Evolutionary conservation across 1,140 invertebrate genomes (phyloP).

Genomic region (Aphaenogaster ashmeadi): DNA sequence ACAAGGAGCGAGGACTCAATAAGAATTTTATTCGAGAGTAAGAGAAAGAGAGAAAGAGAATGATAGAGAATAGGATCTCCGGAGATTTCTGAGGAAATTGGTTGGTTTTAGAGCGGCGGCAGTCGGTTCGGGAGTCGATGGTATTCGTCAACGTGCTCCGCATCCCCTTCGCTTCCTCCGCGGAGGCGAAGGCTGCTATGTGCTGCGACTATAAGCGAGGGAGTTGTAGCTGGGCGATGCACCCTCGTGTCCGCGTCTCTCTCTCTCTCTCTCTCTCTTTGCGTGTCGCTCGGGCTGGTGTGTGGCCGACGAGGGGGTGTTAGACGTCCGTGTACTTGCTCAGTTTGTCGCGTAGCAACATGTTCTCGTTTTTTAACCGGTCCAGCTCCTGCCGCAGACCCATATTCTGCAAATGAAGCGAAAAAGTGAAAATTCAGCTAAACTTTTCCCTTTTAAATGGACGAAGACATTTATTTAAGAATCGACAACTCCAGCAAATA

Average conservation of each 20-base stretch:
- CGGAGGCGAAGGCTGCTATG: slow-evolving; percentile 59
- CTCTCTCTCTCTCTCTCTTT: slow-evolving; percentile 60
- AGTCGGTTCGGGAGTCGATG: slow-evolving; percentile 42
- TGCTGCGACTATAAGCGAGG: slow-evolving; percentile 68
- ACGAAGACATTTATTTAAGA: neutral
- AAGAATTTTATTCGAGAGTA: slow-evolving; percentile 62
- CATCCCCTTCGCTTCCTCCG: slow-evolving; percentile 44
- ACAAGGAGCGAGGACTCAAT: slow-evolving; percentile 69
- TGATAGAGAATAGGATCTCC: slow-evolving; percentile 40
- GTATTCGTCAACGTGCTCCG: slow-evolving; percentile 37
- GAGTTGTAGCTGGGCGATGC: slow-evolving; percentile 49
- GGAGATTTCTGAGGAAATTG: slow-evolving; percentile 32
- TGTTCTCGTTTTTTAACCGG: slow-evolving; percentile 96
- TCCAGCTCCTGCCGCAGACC: slow-evolving; percentile 95
- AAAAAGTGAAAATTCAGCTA: neutral
- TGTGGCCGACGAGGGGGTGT: slow-evolving; percentile 77
- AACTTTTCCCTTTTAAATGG: neutral
- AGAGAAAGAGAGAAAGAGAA: slow-evolving; percentile 48
- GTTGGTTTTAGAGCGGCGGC: slow-evolving; percentile 30
- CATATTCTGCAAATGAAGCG: slow-evolving; percentile 90
- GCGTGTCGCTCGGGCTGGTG: slow-evolving; percentile 58
- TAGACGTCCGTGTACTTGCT: slow-evolving; percentile 95
- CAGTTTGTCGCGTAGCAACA: slow-evolving; percentile 94
- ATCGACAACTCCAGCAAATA: neutral
- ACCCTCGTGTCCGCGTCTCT: slow-evolving; percentile 68